Percentiles rank a stretch among this genome's conserved stretches.
phyloP scores from a whole-genome alignment of 2,113 vertebrate species.

The Otocyon megalotis region DNA sequence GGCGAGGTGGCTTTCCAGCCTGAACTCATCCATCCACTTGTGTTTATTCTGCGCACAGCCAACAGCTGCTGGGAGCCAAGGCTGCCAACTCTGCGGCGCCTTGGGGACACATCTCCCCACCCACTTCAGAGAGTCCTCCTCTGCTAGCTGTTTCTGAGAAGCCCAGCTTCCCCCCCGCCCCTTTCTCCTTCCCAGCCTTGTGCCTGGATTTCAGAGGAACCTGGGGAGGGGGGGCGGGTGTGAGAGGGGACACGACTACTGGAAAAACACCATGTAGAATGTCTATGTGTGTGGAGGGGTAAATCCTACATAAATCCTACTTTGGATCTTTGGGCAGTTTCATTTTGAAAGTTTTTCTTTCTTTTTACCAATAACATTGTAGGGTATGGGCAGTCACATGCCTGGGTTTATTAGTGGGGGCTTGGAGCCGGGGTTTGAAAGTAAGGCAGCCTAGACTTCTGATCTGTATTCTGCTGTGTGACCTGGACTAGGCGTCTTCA shows the following conservation, averaged over 20 bases:
- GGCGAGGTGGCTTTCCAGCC: background rate
- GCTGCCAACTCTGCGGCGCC: background rate
- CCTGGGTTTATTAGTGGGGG: background rate
- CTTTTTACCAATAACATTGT: background rate
- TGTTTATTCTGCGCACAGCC: background rate
- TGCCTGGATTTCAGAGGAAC: constrained; percentile 11
- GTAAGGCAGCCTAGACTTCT: background rate
- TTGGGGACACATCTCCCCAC: background rate
- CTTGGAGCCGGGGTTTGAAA: background rate
- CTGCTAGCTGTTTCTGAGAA: constrained; percentile 45
- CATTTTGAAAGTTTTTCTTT: background rate
- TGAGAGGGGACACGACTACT: background rate
- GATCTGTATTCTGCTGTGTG: background rate
- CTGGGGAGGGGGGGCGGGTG: too few species aligned
- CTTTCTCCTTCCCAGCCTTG: background rate
- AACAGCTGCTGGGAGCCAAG: background rate
- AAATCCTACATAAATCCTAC: background rate
- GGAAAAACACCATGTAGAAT: background rate
- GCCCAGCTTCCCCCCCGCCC: background rate
- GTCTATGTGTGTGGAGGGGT: rapidly evolving
- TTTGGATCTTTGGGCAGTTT: background rate
- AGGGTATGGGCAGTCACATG: background rate
- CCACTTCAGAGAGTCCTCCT: background rate
- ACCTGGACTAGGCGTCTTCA: background rate
- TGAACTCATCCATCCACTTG: background rate